phyloP scores from a whole-genome alignment of 2,113 vertebrate species.

The Anser brachyrhynchus region DNA sequence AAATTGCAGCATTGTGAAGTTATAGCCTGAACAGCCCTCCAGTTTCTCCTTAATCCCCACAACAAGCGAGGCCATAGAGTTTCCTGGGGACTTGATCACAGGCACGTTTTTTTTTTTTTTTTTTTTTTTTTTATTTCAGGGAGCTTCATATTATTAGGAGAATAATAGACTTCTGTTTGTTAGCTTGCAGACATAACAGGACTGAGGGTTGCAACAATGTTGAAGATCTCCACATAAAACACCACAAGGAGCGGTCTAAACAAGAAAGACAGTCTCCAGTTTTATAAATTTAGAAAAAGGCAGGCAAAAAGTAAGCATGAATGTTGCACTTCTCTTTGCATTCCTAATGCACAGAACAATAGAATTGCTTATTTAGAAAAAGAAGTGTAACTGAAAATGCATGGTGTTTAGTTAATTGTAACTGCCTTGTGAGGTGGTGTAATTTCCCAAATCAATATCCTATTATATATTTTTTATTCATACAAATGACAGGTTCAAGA shows the following conservation, averaged over 20 bases:
- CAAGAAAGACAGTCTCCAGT: background rate
- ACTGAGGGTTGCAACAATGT: background rate
- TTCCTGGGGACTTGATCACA: background rate
- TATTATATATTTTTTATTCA: background rate
- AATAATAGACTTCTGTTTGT: background rate
- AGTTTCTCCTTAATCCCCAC: background rate
- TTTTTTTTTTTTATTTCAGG: background rate
- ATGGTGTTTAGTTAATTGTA: background rate
- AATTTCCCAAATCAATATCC: background rate
- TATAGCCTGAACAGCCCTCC: background rate
- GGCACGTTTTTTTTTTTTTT: background rate
- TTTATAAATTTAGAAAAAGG: background rate
- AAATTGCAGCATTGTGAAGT: background rate
- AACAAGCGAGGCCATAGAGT: background rate
- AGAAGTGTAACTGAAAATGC: background rate
- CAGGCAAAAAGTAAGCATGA: background rate
- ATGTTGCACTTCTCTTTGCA: background rate
- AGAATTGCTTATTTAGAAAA: background rate
- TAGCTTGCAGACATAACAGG: accelerated
- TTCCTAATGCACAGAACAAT: background rate
- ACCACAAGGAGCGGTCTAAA: background rate
- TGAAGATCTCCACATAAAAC: background rate
- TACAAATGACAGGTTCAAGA: background rate
- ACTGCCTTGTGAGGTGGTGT: background rate
- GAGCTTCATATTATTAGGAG: background rate